phyloP scores from a whole-genome alignment of 1,140 invertebrate species.

The Hormaphis cornu region DNA sequence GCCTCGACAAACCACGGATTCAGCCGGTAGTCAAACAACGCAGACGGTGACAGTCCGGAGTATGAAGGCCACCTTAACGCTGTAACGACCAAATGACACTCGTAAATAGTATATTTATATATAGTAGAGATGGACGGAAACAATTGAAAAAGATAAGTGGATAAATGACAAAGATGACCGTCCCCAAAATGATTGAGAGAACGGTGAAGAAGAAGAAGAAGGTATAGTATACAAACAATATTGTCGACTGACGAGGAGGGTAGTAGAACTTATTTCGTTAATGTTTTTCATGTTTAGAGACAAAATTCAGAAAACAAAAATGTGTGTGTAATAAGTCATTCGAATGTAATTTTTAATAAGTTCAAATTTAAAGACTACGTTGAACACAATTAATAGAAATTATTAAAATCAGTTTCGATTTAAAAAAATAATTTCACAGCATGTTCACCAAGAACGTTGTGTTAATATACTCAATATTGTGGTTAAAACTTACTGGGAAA shows the following conservation, averaged over 20 bases:
- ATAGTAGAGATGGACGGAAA: too few species aligned
- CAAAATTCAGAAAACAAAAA: too few species aligned
- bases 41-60: conserved; percentile 54
- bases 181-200: too few species aligned
- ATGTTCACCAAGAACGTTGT: background rate
- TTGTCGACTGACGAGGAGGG: too few species aligned
- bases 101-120: background rate
- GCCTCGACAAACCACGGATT: conserved; percentile 90
- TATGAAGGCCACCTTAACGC: conserved; percentile 62
- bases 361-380: too few species aligned
- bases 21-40: conserved; percentile 78
- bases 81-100: conserved; percentile 39
- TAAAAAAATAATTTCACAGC: too few species aligned
- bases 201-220: too few species aligned
- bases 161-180: background rate
- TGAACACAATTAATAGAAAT: too few species aligned
- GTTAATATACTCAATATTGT: background rate
- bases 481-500: conserved; percentile 67
- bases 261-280: background rate
- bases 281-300: too few species aligned
- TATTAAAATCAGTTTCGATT: too few species aligned
- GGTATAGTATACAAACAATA: background rate
- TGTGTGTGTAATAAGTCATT: too few species aligned
- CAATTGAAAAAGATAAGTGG: background rate
- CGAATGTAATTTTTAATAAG: too few species aligned